Percentiles rank a stretch among this genome's conserved stretches.
Conservation (phyloP, 1,140 invertebrate genomes). For the Berghia stephanieae region DNA sequence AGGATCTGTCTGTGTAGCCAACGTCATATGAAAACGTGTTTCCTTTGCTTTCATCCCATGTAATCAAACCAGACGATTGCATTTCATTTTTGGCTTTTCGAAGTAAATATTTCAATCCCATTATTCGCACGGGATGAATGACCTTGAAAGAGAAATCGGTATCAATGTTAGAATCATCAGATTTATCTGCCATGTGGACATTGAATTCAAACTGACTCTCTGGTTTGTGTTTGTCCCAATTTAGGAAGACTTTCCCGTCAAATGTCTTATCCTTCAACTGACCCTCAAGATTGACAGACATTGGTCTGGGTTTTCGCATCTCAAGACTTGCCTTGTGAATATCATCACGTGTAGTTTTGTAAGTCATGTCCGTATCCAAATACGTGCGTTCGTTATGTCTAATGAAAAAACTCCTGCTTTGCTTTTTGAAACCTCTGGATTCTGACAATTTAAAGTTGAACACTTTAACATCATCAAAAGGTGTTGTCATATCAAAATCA, state of each 20-base stretch:
- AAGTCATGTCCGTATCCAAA: constrained; percentile 43
- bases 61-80: constrained; percentile 31
- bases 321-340: constrained; percentile 34
- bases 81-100: constrained; percentile 30
- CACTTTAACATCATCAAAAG: constrained; percentile 31
- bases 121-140: constrained; percentile 40
- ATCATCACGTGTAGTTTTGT: constrained; percentile 25
- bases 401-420: constrained; percentile 28
- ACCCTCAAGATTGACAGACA: constrained; percentile 38
- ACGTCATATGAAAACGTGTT: constrained; percentile 40
- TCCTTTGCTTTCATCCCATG: constrained; percentile 33
- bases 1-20: constrained; percentile 31
- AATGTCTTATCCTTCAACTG: constrained; percentile 34
- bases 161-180: background rate
- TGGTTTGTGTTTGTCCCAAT: constrained; percentile 49
- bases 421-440: constrained; percentile 11
- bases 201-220: constrained; percentile 41
- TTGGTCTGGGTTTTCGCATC: constrained; percentile 41
- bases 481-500: constrained; percentile 33
- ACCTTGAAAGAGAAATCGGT: constrained; percentile 36
- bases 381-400: constrained; percentile 45
- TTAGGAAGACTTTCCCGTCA: constrained; percentile 38
- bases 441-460: constrained; percentile 34
- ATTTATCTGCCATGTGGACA: constrained; percentile 29
- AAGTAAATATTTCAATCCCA: constrained; percentile 35